A percentile compares a stretch with the other conserved stretches of the same genome.
Evolutionary conservation across 2,797 vertebrate species (phyloP).

Genomic region (Ceryle rudis): DNA sequence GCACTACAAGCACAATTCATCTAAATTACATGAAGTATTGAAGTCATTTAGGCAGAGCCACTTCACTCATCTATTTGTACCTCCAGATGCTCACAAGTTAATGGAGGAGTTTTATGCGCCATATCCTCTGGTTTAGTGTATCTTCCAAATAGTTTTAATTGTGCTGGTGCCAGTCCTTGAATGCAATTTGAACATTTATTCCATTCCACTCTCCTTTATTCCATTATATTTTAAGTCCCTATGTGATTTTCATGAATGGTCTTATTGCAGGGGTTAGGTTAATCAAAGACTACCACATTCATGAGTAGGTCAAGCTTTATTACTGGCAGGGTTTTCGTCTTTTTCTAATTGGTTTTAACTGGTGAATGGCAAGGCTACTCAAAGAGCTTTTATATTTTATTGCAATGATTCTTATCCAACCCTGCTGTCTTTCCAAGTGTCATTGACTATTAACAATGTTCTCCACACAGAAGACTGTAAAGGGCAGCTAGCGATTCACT

Average conservation of each 20-base stretch:
- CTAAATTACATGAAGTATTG: background rate
- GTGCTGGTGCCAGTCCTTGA: background rate
- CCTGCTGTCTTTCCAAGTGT: constrained; percentile 12
- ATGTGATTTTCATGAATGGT: background rate
- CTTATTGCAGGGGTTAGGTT: background rate
- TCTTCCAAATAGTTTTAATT: constrained; percentile 18
- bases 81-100: background rate
- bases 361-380: background rate
- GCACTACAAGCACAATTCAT: background rate
- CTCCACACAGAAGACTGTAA: background rate
- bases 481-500: background rate
- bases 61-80: background rate
- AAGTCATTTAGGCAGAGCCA: background rate
- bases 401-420: background rate
- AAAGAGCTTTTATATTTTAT: constrained; percentile 7
- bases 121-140: background rate
- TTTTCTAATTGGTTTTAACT: constrained; percentile 8
- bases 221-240: background rate
- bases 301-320: background rate
- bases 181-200: background rate
- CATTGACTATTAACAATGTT: constrained; percentile 24
- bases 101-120: background rate
- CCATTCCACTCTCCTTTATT: background rate
- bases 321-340: background rate
- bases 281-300: background rate